phyloP scores from a whole-genome alignment of 2,888 invertebrate species.

The Conus canariensis region DNA sequence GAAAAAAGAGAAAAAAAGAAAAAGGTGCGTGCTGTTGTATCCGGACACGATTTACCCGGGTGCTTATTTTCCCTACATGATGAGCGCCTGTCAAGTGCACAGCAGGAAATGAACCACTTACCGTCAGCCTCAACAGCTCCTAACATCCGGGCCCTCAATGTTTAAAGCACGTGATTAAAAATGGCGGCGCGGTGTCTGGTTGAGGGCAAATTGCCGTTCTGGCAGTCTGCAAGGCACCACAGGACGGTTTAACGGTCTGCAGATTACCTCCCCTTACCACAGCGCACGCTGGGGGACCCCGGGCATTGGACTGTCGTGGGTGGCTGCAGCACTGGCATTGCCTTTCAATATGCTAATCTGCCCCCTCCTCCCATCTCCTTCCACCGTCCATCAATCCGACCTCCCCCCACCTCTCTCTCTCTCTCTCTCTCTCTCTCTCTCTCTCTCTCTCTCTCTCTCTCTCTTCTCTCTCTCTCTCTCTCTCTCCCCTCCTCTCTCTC shows the following conservation, averaged over 20 bases:
- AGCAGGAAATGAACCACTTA: slow-evolving; percentile 24
- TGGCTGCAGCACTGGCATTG: too few species aligned
- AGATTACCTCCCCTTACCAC: neutral
- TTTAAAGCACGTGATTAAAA: slow-evolving; percentile 21
- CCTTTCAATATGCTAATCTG: too few species aligned
- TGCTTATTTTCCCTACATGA: slow-evolving; percentile 19
- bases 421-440: neutral
- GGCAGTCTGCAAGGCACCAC: slow-evolving; percentile 20
- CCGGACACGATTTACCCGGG: neutral
- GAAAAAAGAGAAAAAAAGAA: neutral
- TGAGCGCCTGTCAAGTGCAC: slow-evolving; percentile 4
- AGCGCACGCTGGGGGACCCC: too few species aligned
- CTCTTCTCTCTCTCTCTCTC: too few species aligned
- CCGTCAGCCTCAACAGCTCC: slow-evolving; percentile 27
- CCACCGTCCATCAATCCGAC: too few species aligned
- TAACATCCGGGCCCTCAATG: slow-evolving; percentile 16
- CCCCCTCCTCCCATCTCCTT: too few species aligned
- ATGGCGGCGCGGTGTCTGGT: slow-evolving; percentile 35
- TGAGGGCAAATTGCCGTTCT: slow-evolving; percentile 20
- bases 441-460: neutral
- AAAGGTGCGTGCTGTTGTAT: neutral
- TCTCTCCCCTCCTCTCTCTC: too few species aligned
- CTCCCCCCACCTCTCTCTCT: neutral
- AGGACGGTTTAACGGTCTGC: slow-evolving; percentile 26
- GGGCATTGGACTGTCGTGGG: too few species aligned